A percentile compares a stretch with the other conserved stretches of the same genome.
Conservation (phyloP, 37 sponge, comb jelly and placozoan species). For the Beroe forskalii region DNA sequence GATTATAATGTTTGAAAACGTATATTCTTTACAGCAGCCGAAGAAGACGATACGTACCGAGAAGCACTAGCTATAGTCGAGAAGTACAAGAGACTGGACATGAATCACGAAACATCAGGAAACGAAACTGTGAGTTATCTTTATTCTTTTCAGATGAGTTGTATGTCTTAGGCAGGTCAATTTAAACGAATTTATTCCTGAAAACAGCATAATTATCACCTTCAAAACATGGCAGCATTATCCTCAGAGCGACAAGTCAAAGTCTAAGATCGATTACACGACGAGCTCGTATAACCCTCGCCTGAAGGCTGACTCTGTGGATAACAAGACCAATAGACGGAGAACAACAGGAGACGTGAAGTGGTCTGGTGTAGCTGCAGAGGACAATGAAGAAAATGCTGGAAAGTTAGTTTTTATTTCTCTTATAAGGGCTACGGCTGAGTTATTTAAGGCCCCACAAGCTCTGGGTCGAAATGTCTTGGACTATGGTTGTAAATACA, state of each 20-base stretch:
- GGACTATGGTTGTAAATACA: too few relatives aligned
- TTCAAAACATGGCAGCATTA: too few relatives aligned
- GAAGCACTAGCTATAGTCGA: slow-evolving; percentile 60
- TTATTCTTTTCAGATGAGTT: too few relatives aligned
- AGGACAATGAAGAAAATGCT: neutral
- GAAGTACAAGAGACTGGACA: slow-evolving; percentile 59
- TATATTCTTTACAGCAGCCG: too few relatives aligned
- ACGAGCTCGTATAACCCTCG: neutral
- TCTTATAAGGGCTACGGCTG: too few relatives aligned
- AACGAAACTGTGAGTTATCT: neutral
- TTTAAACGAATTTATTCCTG: too few relatives aligned
- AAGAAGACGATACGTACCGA: slow-evolving; percentile 56
- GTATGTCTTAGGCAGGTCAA: too few relatives aligned
- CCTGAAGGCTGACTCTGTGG: neutral
- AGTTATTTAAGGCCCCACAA: too few relatives aligned
- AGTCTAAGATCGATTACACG: neutral
- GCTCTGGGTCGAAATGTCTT: too few relatives aligned
- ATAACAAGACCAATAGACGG: neutral
- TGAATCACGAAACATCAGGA: neutral
- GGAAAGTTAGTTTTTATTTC: neutral
- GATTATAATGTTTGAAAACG: too few relatives aligned
- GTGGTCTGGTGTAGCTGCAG: neutral
- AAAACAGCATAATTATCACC: too few relatives aligned
- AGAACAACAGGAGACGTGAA: neutral
- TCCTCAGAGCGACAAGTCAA: neutral